Percentiles rank a stretch among this genome's conserved stretches.
Evolutionary conservation across 1,140 invertebrate species (phyloP).

Genomic region (Aphelenchoides besseyi): DNA sequence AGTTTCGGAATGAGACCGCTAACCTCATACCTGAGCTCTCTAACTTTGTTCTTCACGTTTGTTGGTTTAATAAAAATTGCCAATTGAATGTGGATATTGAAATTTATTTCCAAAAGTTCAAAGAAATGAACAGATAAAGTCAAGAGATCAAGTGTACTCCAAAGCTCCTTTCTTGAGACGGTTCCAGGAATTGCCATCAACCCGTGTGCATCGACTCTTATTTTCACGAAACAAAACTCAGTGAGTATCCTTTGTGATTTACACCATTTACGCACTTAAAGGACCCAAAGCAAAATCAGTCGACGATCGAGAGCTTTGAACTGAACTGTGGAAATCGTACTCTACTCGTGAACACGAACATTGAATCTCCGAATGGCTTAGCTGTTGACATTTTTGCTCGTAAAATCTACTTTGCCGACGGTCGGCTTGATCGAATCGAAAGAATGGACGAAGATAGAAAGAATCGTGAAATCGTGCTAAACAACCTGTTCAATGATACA

Average conservation of each 20-base stretch:
- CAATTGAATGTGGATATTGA: no score
- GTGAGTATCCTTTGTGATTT: no score
- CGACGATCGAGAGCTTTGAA: slow-evolving; percentile 73
- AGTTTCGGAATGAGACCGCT: no score
- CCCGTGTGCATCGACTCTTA: slow-evolving; percentile 73
- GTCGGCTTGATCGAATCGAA: slow-evolving; percentile 30
- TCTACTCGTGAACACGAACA: slow-evolving; percentile 69
- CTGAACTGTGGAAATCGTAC: slow-evolving; percentile 69
- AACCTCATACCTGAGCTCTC: neutral
- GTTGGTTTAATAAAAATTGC: no score
- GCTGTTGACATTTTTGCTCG: slow-evolving; percentile 73
- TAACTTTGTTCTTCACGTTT: no score
- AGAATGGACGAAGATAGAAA: slow-evolving; percentile 25
- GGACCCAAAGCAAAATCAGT: slow-evolving; percentile 70
- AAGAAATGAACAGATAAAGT: no score
- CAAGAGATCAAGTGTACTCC: slow-evolving; percentile 18
- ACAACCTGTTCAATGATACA: neutral
- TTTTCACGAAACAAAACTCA: slow-evolving; percentile 84
- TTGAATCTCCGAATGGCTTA: slow-evolving; percentile 79
- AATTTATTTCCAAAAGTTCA: neutral
- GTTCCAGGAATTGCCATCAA: slow-evolving; percentile 73
- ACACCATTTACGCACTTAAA: no score
- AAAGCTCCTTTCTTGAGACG: slow-evolving; percentile 64
- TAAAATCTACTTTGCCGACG: slow-evolving; percentile 68
- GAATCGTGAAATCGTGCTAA: slow-evolving; percentile 31